Conservation (phyloP, 2,888 invertebrate species). For the Eupithecia vulgata region DNA sequence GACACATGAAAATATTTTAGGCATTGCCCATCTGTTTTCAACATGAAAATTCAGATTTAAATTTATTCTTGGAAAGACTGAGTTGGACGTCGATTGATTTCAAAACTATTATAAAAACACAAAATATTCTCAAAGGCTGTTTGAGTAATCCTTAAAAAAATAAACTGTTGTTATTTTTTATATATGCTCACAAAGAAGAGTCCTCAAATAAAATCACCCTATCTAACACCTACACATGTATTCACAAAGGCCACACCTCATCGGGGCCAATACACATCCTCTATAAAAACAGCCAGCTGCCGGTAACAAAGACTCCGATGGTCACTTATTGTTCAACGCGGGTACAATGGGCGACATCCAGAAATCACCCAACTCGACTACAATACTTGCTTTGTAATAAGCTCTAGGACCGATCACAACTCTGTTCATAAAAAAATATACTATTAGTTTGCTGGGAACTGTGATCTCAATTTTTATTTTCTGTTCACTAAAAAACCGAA, state of each 20-base stretch:
- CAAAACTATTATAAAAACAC: too few species aligned
- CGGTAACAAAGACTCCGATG: slow-evolving; percentile 72
- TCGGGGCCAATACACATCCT: slow-evolving; percentile 65
- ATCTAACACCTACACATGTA: slow-evolving; percentile 44
- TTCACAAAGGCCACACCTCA: slow-evolving; percentile 58
- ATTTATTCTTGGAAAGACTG: not conserved
- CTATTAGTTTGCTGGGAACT: not conserved
- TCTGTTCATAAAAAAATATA: slow-evolving; percentile 50
- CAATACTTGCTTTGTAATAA: slow-evolving; percentile 75
- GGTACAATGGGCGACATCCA: slow-evolving; percentile 71
- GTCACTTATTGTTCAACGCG: slow-evolving; percentile 78
- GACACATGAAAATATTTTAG: slow-evolving; percentile 9
- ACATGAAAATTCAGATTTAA: not conserved
- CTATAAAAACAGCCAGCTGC: slow-evolving; percentile 77
- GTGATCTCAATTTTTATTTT: not conserved
- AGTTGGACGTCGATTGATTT: not conserved
- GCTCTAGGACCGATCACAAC: slow-evolving; percentile 64
- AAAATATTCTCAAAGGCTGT: too few species aligned
- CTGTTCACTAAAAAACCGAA: not conserved
- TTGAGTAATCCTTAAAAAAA: not conserved
- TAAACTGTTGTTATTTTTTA: not conserved
- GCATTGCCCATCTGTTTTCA: not conserved
- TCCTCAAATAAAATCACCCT: slow-evolving; percentile 24
- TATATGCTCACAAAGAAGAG: slow-evolving; percentile 3
- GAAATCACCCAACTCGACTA: slow-evolving; percentile 70